These are phyloP conservation scores for Agriopis aurantiaria DNA, from an alignment of 2,888 invertebrate species.

Conservation along the genomic window DNA sequence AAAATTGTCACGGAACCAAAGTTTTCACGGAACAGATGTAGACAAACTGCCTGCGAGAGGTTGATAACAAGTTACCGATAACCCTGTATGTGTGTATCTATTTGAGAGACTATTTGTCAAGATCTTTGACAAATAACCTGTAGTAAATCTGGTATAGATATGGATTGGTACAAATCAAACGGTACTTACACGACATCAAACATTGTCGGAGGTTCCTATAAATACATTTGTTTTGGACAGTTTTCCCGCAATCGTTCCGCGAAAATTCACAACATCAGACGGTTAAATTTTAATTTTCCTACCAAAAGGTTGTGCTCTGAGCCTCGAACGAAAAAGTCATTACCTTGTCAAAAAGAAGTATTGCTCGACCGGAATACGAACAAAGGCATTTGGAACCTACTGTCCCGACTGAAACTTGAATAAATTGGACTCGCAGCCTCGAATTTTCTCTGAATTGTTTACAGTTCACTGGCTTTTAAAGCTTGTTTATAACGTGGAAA, in stretches of 20 bases:
- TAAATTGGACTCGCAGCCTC: slow-evolving; percentile 12
- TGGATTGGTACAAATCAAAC: too few species aligned
- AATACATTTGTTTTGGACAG: not conserved
- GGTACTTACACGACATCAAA: too few species aligned
- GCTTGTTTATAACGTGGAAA: slow-evolving; percentile 1
- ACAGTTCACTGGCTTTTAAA: slow-evolving; percentile 13
- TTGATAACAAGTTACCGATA: too few species aligned
- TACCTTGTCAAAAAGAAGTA: slow-evolving; percentile 18
- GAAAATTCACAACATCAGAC: slow-evolving; percentile 13
- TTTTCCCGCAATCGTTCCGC: not conserved
- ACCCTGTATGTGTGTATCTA: too few species aligned
- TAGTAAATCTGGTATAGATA: too few species aligned
- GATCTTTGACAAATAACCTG: too few species aligned
- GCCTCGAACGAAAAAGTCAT: slow-evolving; percentile 15
- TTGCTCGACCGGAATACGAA: slow-evolving; percentile 14
- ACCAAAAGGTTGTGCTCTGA: slow-evolving; percentile 7
- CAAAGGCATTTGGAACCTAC: slow-evolving; percentile 16
- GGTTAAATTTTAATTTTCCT: slow-evolving; percentile 18
- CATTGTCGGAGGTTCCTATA: too few species aligned
- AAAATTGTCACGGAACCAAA: too few species aligned
- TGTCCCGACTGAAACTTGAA: slow-evolving; percentile 18
- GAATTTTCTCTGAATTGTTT: not conserved
- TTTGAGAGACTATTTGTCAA: too few species aligned
- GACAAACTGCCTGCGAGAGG: too few species aligned
- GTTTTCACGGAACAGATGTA: too few species aligned